Conservation (phyloP, 2,113 vertebrate genomes). For the Mesitornis unicolor region DNA sequence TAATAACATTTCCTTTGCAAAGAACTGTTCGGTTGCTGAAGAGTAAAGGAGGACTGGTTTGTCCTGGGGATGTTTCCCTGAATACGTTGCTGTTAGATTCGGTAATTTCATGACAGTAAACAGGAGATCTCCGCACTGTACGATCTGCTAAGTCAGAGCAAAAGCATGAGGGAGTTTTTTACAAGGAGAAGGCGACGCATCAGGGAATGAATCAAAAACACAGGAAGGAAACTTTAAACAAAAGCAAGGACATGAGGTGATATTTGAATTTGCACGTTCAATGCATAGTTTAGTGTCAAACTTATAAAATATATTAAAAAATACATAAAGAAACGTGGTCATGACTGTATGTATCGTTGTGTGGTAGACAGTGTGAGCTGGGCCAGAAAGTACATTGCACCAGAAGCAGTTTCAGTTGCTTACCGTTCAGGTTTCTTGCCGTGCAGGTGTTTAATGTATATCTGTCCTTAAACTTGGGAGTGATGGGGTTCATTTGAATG, state of each 20-base stretch:
- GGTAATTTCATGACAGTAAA: background rate
- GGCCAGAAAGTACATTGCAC: background rate
- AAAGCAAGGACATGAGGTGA: background rate
- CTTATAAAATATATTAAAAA: background rate
- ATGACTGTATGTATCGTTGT: rapidly evolving
- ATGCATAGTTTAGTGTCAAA: background rate
- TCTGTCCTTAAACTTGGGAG: background rate
- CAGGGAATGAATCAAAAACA: background rate
- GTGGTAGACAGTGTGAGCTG: background rate
- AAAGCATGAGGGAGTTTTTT: background rate
- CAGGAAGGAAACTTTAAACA: background rate
- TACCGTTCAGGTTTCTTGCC: background rate
- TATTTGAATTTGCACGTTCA: background rate
- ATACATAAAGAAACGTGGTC: rapidly evolving
- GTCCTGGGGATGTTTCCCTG: background rate
- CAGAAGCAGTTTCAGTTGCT: background rate
- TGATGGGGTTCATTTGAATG: background rate
- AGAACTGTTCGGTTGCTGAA: background rate
- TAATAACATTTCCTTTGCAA: background rate
- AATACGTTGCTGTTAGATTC: background rate
- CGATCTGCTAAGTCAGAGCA: background rate
- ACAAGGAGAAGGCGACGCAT: background rate
- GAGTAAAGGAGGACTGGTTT: background rate
- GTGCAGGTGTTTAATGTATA: background rate
- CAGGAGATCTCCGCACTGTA: background rate